Percentiles rank a stretch among this genome's conserved stretches.
Evolutionary conservation across 2,797 vertebrate species (phyloP).

Genomic region (Sciurus vulgaris): DNA sequence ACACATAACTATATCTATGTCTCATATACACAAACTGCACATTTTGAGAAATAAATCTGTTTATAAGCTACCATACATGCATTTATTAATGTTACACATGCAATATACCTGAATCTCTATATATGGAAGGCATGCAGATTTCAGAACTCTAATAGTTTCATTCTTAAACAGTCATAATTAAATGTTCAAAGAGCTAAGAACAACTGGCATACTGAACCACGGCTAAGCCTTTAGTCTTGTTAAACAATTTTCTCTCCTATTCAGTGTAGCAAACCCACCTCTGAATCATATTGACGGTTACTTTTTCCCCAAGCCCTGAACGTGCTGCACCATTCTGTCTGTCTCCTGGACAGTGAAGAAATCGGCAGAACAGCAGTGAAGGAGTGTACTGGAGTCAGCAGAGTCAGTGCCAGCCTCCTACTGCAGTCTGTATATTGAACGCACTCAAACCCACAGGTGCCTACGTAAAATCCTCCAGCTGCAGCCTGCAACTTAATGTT

Average conservation of each 20-base stretch:
- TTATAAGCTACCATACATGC: conserved; percentile 48
- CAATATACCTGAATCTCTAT: conserved; percentile 44
- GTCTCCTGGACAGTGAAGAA: conserved; percentile 78
- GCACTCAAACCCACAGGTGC: conserved; percentile 88
- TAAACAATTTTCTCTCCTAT: conserved; percentile 52
- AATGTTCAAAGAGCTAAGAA: conserved; percentile 66
- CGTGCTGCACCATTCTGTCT: conserved; percentile 76
- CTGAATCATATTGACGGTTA: conserved; percentile 67
- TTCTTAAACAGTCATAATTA: conserved; percentile 31
- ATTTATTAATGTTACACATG: conserved; percentile 61
- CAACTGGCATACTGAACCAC: conserved; percentile 52
- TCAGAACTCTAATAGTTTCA: conserved; percentile 58
- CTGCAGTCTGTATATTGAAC: conserved; percentile 86
- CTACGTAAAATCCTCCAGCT: conserved; percentile 86
- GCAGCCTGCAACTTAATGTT: conserved; percentile 83
- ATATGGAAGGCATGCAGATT: conserved; percentile 70
- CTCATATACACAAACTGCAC: conserved; percentile 8
- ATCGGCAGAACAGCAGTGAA: conserved; percentile 83
- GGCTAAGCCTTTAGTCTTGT: conserved; percentile 39
- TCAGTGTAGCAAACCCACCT: conserved; percentile 81
- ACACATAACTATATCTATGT: not conserved
- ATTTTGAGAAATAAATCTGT: conserved; percentile 56
- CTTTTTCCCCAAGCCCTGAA: conserved; percentile 74
- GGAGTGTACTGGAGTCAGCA: conserved; percentile 86
- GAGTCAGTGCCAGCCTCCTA: conserved; percentile 86